These are phyloP conservation scores for Halcyon senegalensis DNA, from an alignment of 2,113 vertebrate species.

Conservation along the genomic window DNA sequence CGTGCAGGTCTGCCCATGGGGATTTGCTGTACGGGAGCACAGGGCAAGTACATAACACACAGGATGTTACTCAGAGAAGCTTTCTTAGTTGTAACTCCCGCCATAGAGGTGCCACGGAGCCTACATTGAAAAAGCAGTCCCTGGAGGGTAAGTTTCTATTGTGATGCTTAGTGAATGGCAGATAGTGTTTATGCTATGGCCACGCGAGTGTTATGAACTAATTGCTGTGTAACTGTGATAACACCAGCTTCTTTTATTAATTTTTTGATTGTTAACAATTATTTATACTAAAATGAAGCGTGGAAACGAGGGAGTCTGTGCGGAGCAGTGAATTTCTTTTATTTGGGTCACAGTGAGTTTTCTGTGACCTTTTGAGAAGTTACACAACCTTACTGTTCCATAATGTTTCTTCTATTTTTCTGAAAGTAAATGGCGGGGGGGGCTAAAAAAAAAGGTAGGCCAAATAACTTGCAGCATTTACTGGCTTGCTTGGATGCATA, in stretches of 20 bases:
- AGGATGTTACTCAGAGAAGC: neutral
- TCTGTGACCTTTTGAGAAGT: neutral
- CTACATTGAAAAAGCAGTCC: neutral
- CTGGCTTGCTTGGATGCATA: neutral
- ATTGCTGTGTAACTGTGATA: neutral
- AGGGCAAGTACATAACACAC: rapidly evolving
- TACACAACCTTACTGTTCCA: neutral
- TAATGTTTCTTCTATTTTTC: neutral
- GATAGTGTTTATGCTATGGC: neutral
- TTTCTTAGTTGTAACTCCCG: neutral
- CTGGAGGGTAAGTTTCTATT: neutral
- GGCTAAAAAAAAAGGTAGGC: neutral
- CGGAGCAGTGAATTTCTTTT: neutral
- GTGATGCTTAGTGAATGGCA: neutral
- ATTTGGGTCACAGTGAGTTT: neutral
- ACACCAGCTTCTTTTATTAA: neutral
- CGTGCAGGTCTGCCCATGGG: neutral
- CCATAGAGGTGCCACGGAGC: neutral
- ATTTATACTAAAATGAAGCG: neutral
- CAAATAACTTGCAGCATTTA: neutral
- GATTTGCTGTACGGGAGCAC: neutral
- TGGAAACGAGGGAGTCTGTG: neutral
- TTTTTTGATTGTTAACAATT: neutral
- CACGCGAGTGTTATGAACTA: neutral
- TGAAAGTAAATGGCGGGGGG: neutral